A percentile compares a stretch with the other conserved stretches of the same genome.
Evolutionary conservation across 2,797 vertebrate species (phyloP).

Genomic region (Eidolon dupreanum): DNA sequence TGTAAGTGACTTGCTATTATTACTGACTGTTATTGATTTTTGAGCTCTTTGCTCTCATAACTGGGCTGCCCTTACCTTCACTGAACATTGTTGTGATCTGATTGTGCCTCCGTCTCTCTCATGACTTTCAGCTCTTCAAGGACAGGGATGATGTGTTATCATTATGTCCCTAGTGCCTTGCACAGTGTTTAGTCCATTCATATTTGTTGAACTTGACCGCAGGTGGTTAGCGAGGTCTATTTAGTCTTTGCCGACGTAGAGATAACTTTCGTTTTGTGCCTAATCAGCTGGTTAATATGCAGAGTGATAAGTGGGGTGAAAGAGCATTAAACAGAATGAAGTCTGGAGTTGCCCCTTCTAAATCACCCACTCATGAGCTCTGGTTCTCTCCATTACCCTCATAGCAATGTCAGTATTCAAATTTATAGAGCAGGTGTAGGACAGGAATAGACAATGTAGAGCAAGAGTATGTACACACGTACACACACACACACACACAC

Average conservation of each 20-base stretch:
- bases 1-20: neutral
- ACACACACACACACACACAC: neutral
- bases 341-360: neutral
- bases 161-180: accelerated
- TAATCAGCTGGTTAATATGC: neutral
- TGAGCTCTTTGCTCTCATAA: neutral
- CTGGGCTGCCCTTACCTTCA: too few relatives aligned
- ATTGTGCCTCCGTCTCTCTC: neutral
- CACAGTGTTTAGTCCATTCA: neutral
- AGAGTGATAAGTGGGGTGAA: too few relatives aligned
- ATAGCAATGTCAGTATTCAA: neutral
- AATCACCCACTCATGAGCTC: neutral
- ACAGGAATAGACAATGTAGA: neutral
- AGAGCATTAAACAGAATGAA: neutral
- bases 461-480: too few relatives aligned
- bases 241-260: neutral
- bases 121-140: neutral
- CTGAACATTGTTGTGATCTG: neutral
- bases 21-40: neutral
- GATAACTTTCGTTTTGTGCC: neutral
- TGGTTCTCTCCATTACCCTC: neutral
- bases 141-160: neutral
- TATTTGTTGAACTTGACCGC: neutral
- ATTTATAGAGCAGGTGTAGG: neutral
- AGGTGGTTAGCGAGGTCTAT: accelerated